Percentiles rank a stretch among this genome's conserved stretches.
Conservation (phyloP, 2,888 invertebrate species). For the Cephus rjabovi region DNA sequence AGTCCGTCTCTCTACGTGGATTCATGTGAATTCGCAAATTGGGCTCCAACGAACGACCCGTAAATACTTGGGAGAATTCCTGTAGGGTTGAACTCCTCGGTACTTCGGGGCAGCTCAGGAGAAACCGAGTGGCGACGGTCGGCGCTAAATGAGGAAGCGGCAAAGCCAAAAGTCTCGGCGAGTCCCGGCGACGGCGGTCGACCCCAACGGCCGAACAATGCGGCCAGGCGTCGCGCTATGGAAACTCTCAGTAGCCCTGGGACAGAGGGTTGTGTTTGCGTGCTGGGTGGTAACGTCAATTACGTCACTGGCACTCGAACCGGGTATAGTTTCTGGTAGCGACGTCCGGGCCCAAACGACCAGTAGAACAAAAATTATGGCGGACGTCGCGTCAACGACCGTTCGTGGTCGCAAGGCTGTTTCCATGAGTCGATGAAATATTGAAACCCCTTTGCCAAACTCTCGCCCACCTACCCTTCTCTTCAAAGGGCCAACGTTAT, state of each 20-base stretch:
- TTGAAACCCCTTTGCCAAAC: neutral
- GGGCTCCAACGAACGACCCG: neutral
- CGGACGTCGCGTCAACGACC: neutral
- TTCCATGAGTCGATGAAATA: neutral
- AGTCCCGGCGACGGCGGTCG: neutral
- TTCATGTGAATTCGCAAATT: neutral
- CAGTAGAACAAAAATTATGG: neutral
- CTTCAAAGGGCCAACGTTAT: neutral
- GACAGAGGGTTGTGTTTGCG: neutral
- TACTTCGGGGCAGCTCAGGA: neutral
- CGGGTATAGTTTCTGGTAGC: neutral
- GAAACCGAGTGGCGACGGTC: neutral
- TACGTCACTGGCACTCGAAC: neutral
- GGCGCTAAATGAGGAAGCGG: neutral
- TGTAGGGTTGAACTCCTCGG: neutral
- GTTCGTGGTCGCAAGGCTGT: neutral
- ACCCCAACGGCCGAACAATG: neutral
- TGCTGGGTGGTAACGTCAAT: neutral
- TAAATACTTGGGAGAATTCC: neutral
- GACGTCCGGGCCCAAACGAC: neutral
- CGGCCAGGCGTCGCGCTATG: neutral
- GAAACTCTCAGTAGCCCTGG: neutral
- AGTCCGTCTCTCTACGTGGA: neutral
- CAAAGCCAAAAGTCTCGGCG: neutral
- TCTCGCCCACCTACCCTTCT: no score